Conservation (phyloP, 2,888 invertebrate species). For the Rhingia campestris region DNA sequence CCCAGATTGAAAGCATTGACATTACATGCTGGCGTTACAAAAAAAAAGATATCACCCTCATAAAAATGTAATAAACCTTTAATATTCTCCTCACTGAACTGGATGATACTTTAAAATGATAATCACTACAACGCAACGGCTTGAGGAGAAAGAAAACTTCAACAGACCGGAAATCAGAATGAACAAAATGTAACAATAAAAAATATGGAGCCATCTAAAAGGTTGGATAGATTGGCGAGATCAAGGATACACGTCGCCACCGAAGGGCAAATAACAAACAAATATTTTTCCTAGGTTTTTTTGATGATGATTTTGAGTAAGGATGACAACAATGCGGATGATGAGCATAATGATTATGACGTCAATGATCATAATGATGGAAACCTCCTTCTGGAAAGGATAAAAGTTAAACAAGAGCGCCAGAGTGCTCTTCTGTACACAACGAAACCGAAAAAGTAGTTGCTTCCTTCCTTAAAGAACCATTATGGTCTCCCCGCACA, state of each 20-base stretch:
- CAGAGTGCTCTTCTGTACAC: constrained; percentile 5
- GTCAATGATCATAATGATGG: constrained; percentile 17
- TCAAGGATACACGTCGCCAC: constrained; percentile 41
- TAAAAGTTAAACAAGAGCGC: constrained; percentile 42
- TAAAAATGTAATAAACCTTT: constrained; percentile 17
- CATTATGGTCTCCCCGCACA: neutral
- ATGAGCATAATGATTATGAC: neutral
- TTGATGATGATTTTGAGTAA: constrained; percentile 29
- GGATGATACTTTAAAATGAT: constrained; percentile 52
- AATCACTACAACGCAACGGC: constrained; percentile 47
- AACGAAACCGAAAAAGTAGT: constrained; percentile 21
- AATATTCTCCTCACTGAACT: constrained; percentile 36
- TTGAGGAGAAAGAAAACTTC: constrained; percentile 29
- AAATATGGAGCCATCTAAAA: neutral
- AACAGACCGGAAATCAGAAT: constrained; percentile 50
- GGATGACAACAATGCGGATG: constrained; percentile 19
- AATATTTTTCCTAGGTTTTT: neutral
- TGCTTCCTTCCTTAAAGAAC: constrained; percentile 32
- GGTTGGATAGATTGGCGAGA: constrained; percentile 38
- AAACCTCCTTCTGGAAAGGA: constrained; percentile 29
- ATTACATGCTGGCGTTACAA: neutral
- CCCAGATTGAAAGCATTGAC: constrained; percentile 49
- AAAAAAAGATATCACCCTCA: constrained; percentile 15
- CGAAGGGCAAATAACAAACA: constrained; percentile 33
- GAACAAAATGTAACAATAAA: constrained; percentile 28